These are phyloP conservation scores for Nannoperca obscura DNA, from an alignment of 2,797 vertebrate genomes.

Conservation along the genomic window DNA sequence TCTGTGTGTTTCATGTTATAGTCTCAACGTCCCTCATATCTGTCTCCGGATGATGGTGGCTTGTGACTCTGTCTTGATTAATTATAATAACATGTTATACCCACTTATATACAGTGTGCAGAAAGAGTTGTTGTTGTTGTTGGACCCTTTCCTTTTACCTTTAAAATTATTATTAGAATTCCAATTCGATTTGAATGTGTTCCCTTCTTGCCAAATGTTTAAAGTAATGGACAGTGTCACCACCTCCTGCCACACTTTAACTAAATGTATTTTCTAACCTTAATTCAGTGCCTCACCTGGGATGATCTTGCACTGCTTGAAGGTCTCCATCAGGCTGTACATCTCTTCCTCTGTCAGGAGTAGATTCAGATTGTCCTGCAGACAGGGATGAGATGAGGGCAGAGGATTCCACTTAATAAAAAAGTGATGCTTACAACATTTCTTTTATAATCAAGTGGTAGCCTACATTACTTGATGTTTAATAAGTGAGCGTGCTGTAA, in stretches of 20 bases:
- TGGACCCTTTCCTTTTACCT: too few relatives aligned
- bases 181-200: too few relatives aligned
- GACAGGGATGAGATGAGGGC: slow-evolving; percentile 5
- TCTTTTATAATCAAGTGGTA: slow-evolving; percentile 1
- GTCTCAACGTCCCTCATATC: too few relatives aligned
- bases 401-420: slow-evolving; percentile 2
- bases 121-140: background rate
- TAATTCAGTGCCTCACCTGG: slow-evolving; percentile 84
- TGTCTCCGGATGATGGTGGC: too few relatives aligned
- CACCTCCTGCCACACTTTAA: background rate
- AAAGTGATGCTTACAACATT: background rate
- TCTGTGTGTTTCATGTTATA: background rate
- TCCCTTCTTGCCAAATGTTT: background rate
- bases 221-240: background rate
- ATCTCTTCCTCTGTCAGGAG: slow-evolving; percentile 97
- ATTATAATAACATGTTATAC: too few relatives aligned
- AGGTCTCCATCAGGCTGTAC: slow-evolving; percentile 94
- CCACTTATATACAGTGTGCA: background rate
- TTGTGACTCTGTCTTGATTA: background rate
- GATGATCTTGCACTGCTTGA: slow-evolving; percentile 94
- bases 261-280: background rate
- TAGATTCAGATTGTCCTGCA: slow-evolving; percentile 95
- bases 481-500: slow-evolving; percentile 33
- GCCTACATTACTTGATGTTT: slow-evolving; percentile 2
- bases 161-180: too few relatives aligned